Percentiles rank a stretch among this genome's conserved stretches.
phyloP scores from a whole-genome alignment of 2,797 vertebrate genomes.

The Euphonia xanthogaster region DNA sequence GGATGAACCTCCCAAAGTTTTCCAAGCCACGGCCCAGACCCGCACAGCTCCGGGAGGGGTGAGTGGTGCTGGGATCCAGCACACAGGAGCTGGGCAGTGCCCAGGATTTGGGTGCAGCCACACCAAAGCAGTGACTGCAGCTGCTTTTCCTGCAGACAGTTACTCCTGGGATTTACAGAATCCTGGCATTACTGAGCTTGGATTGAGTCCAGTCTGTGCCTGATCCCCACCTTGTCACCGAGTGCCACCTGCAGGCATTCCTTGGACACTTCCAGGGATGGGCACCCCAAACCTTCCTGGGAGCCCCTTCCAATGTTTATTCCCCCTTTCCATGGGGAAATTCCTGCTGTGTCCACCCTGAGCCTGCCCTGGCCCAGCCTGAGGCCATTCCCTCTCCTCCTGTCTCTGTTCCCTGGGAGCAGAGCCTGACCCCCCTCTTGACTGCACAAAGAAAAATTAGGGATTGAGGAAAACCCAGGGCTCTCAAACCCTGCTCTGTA shows the following conservation, averaged over 20 bases:
- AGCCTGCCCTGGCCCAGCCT: neutral
- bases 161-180: neutral
- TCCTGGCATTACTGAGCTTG: neutral
- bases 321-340: fast-evolving
- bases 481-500: neutral
- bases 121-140: neutral
- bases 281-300: neutral
- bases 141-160: neutral
- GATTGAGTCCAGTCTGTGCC: neutral
- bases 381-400: neutral
- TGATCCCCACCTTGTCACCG: fast-evolving
- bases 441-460: neutral
- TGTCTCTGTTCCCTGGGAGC: neutral
- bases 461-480: neutral
- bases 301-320: neutral
- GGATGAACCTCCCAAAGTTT: conserved; percentile 89
- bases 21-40: conserved; percentile 87
- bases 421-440: fast-evolving
- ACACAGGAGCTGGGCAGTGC: neutral
- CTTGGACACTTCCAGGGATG: neutral
- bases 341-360: neutral
- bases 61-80: conserved; percentile 55
- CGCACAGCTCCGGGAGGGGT: conserved; percentile 90
- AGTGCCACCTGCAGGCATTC: neutral
- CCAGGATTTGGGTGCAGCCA: fast-evolving